These are phyloP conservation scores for Crambe crambe DNA, from an alignment of 37 sponge, comb jelly and placozoan species.

Conservation along the genomic window DNA sequence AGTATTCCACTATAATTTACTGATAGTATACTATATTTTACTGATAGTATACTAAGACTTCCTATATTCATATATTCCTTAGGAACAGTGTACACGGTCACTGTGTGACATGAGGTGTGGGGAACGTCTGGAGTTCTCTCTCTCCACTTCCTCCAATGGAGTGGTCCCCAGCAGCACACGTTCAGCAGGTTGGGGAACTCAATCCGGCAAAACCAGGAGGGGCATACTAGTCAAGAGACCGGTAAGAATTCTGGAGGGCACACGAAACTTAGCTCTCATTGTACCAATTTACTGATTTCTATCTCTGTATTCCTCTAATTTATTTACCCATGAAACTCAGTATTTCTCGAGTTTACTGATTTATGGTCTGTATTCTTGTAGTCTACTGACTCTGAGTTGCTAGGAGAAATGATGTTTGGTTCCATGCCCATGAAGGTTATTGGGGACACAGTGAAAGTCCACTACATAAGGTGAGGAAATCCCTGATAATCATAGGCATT, in stretches of 20 bases:
- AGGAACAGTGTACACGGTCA: slow-evolving; percentile 30
- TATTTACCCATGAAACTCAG: too few relatives aligned
- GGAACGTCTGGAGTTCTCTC: slow-evolving; percentile 8
- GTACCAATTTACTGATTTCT: background rate
- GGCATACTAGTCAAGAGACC: slow-evolving; percentile 9
- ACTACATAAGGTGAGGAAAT: slow-evolving; percentile 56
- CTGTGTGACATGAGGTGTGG: slow-evolving; percentile 38
- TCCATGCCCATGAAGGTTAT: slow-evolving; percentile 67
- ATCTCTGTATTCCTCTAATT: background rate
- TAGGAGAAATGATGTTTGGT: slow-evolving; percentile 85
- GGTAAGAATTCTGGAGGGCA: slow-evolving; percentile 5
- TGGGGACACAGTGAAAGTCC: slow-evolving; percentile 66
- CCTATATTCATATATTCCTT: too few relatives aligned
- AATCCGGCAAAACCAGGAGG: slow-evolving; percentile 6
- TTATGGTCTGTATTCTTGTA: background rate
- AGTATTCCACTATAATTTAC: too few relatives aligned
- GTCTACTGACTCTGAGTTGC: slow-evolving; percentile 58
- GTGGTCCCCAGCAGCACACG: background rate
- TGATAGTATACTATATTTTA: too few relatives aligned
- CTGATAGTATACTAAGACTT: too few relatives aligned
- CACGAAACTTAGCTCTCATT: background rate
- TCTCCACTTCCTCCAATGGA: background rate
- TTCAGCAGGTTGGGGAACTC: background rate
- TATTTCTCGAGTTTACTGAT: too few relatives aligned
- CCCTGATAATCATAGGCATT: background rate